Evolutionary conservation across 1,140 invertebrate species (phyloP), one percentile per base, ranked within the genome.

Genomic region (Copidosoma floridanum): DNA sequence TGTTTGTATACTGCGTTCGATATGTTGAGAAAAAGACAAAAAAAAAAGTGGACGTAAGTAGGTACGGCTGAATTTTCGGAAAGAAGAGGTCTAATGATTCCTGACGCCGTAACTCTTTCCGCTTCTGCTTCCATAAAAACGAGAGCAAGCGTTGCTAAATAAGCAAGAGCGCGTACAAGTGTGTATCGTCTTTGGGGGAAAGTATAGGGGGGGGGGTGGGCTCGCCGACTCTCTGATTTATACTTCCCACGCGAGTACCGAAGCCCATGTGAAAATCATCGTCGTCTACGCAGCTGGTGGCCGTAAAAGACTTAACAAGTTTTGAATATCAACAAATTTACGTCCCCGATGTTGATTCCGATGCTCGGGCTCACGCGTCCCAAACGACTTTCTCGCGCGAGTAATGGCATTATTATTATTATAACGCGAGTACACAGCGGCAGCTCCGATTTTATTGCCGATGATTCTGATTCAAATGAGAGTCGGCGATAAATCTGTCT

Each of bases 281-380:
- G 29, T n/a, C n/a, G n/a, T n/a, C n/a, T n/a, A n/a, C n/a, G 41
- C 23, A 18, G n/a, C 12, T 21, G 29, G 21, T 21, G 37, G 32
- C 32, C 43, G 29, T 59, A 53, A 59, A 59, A 43, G 44, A 38
- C 32, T 60, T 60, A 54, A 60, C 51, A 51, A 60, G 58, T 53
- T 60, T 54, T 23, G 51, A 60, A 60, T n/a, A n/a, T 60, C 47
- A 60, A 60, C 58, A 60, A 60, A 60, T 60, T 60, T 60, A 60
- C 58, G 58, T 48, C 51, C 12, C 29, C n/a, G n/a, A n/a, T 54
- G 58, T 60, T 60, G 51, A 60, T 60, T 53, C 58, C 44, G 55
- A 61, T 61, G 41, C n/a, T n/a, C n/a, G n/a, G n/a, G n/a, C n/a
- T n/a, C n/a, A n/a, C n/a, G n/a, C n/a, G n/a, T n/a, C n/a, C n/a